phyloP scores from a whole-genome alignment of 2,888 invertebrate genomes.

The Iphiclides podalirius region DNA sequence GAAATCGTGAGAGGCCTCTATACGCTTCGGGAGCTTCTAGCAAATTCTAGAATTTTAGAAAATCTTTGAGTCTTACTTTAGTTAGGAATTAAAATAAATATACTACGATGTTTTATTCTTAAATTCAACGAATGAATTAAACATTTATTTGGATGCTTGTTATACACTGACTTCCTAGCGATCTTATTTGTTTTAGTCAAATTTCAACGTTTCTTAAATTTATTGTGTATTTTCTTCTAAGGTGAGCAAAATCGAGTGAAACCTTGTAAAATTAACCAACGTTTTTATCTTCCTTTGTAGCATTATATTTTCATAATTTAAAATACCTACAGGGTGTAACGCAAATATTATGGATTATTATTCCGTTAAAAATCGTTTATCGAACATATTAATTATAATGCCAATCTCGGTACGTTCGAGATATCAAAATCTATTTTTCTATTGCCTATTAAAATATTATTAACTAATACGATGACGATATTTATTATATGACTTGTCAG shows the following conservation, averaged over 20 bases:
- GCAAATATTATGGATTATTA: not conserved
- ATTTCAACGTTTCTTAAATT: too few species aligned
- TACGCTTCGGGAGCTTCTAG: not conserved
- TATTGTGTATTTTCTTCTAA: too few species aligned
- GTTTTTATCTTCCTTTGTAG: too few species aligned
- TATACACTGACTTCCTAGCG: too few species aligned
- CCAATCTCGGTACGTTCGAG: conserved; percentile 3
- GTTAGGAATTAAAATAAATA: too few species aligned
- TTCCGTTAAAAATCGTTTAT: not conserved
- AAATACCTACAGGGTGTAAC: conserved; percentile 7
- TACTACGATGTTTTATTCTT: too few species aligned
- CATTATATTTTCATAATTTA: not conserved
- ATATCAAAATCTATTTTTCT: conserved; percentile 18
- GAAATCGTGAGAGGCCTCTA: conserved; percentile 2
- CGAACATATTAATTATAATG: not conserved
- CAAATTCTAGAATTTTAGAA: conserved; percentile 1
- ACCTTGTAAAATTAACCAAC: too few species aligned
- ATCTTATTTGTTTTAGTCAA: too few species aligned
- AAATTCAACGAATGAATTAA: too few species aligned
- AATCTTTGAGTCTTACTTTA: too few species aligned
- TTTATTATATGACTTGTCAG: not conserved
- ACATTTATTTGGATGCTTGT: too few species aligned
- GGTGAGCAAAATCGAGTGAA: too few species aligned
- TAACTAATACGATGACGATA: not conserved
- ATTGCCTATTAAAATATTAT: conserved; percentile 14